Conservation (phyloP, 2,113 vertebrate species). For the Gasterosteus aculeatus region DNA sequence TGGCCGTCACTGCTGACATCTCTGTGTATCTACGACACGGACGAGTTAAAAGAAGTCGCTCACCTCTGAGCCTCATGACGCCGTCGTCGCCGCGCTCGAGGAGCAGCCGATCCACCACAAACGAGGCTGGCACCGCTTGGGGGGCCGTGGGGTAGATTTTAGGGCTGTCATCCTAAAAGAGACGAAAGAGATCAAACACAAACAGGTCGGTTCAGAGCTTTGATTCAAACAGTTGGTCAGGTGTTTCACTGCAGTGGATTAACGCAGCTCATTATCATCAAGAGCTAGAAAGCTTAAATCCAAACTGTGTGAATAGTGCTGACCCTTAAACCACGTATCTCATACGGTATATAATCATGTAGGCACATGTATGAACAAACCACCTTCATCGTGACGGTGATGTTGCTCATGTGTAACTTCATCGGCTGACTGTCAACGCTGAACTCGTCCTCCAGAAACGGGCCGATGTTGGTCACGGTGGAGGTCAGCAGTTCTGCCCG, state of each 20-base stretch:
- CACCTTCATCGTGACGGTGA: constrained; percentile 89
- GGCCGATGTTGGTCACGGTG: constrained; percentile 86
- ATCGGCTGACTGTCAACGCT: constrained; percentile 88
- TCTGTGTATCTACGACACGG: neutral
- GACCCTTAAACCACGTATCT: too few relatives aligned
- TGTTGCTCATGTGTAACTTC: constrained; percentile 86
- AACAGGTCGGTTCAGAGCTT: neutral
- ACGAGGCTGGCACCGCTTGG: constrained; percentile 86
- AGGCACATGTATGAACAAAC: neutral
- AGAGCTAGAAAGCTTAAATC: neutral
- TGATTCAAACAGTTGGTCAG: neutral
- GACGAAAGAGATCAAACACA: neutral
- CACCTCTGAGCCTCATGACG: constrained; percentile 88
- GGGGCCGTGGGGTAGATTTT: constrained; percentile 91
- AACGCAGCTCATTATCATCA: neutral
- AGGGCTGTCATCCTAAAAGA: constrained; percentile 89
- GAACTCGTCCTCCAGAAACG: constrained; percentile 94
- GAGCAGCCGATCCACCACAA: constrained; percentile 85
- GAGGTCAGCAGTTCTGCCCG: constrained; percentile 85
- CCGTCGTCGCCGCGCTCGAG: constrained; percentile 89
- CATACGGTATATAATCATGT: neutral
- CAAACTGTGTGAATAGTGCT: too few relatives aligned
- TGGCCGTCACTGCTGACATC: neutral
- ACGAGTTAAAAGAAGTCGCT: constrained; percentile 25
- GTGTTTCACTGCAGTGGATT: neutral